Percentiles rank a stretch among this genome's conserved stretches.
These are phyloP conservation scores for Amia ocellicauda DNA, from an alignment of 2,113 vertebrate genomes.

Conservation along the genomic window DNA sequence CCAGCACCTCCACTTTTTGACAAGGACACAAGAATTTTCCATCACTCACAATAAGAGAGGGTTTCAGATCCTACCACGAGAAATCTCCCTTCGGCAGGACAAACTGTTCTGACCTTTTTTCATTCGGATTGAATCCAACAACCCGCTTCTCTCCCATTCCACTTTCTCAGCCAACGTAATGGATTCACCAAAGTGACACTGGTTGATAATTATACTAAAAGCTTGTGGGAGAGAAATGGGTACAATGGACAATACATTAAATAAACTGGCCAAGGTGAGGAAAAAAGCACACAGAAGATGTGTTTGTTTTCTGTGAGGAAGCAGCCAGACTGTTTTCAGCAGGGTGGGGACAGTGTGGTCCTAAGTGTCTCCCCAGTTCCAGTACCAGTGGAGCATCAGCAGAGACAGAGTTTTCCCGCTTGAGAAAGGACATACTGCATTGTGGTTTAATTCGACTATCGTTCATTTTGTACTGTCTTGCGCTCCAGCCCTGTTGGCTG, in stretches of 20 bases:
- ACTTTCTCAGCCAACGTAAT: too few species aligned
- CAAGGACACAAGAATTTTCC: too few species aligned
- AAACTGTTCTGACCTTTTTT: too few species aligned
- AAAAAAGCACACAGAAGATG: not conserved
- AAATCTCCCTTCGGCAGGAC: too few species aligned
- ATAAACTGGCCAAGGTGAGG: too few species aligned
- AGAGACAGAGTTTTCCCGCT: not conserved
- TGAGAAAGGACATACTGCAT: constrained; percentile 60
- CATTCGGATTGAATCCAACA: too few species aligned
- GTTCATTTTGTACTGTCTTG: constrained; percentile 37
- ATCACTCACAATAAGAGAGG: not conserved
- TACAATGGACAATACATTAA: too few species aligned
- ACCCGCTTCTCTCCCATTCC: too few species aligned
- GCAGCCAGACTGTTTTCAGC: constrained; percentile 15
- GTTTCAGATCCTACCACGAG: not conserved
- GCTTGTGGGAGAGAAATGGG: too few species aligned
- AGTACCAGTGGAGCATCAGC: constrained; percentile 7
- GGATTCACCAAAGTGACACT: too few species aligned
- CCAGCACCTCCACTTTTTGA: too few species aligned
- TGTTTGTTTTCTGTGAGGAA: not conserved
- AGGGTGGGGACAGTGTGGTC: constrained; percentile 29
- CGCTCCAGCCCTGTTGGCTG: not conserved
- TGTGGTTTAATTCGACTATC: constrained; percentile 24
- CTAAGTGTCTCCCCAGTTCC: constrained; percentile 25
- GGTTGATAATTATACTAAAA: too few species aligned